Percentiles rank a stretch among this genome's conserved stretches.
phyloP scores from a whole-genome alignment of 2,888 invertebrate species.

The Neoaliturus tenellus region DNA sequence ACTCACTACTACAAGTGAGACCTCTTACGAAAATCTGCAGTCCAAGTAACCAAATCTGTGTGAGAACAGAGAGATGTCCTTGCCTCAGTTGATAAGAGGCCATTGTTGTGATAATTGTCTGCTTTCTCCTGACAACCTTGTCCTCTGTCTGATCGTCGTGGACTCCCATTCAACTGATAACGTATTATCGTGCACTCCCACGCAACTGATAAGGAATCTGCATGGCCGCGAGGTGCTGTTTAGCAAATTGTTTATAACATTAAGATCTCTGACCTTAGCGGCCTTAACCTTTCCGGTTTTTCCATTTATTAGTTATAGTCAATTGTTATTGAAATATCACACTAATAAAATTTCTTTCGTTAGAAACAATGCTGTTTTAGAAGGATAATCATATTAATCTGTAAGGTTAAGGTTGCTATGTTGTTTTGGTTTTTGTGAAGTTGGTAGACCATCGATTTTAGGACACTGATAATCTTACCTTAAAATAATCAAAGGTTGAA shows the following conservation, averaged over 20 bases:
- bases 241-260: conserved; percentile 24
- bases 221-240: neutral
- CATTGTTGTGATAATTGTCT: neutral
- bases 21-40: neutral
- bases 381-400: no score
- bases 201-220: neutral
- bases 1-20: no score
- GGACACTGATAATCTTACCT: no score
- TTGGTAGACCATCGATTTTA: no score
- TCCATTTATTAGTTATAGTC: neutral
- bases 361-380: no score
- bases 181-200: neutral
- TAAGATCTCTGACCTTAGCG: neutral
- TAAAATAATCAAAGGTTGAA: no score
- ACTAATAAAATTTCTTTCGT: no score
- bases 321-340: neutral
- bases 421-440: no score
- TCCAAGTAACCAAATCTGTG: neutral
- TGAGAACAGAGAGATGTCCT: neutral
- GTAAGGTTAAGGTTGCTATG: no score
- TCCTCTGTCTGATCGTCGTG: neutral
- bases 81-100: neutral
- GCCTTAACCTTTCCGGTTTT: neutral
- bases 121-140: neutral
- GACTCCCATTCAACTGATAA: no score